These are phyloP conservation scores for Marmota monax DNA, from an alignment of 2,113 vertebrate genomes.

Conservation along the genomic window DNA sequence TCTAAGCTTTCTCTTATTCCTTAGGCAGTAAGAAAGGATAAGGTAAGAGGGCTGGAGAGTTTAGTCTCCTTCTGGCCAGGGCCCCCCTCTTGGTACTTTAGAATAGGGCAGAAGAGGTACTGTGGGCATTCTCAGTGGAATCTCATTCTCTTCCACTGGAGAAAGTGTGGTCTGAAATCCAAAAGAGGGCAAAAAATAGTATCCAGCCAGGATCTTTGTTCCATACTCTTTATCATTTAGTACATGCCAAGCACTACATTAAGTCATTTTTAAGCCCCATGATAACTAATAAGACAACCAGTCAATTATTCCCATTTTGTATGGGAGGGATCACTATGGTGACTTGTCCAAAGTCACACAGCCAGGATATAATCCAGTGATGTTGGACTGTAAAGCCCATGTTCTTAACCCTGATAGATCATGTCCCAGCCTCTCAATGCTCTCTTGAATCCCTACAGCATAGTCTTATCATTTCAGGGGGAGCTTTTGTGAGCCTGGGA, in stretches of 20 bases:
- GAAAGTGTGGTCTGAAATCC: not conserved
- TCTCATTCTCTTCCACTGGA: not conserved
- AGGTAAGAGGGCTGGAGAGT: not conserved
- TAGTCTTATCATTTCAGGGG: not conserved
- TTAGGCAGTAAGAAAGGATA: not conserved
- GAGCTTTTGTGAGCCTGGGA: not conserved
- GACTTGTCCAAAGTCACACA: not conserved
- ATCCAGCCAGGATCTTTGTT: not conserved
- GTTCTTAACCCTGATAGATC: not conserved
- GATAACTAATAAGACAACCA: not conserved
- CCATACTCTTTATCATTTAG: not conserved
- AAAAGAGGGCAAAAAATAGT: not conserved
- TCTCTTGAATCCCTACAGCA: not conserved
- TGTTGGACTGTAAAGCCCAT: not conserved
- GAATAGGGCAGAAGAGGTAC: not conserved
- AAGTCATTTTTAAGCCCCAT: not conserved
- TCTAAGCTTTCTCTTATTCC: not conserved
- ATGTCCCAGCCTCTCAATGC: not conserved
- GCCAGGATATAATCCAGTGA: not conserved
- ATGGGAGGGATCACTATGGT: not conserved
- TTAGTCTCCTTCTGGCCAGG: not conserved
- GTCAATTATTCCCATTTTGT: not conserved
- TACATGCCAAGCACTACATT: not conserved
- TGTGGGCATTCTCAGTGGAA: not conserved
- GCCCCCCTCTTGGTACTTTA: not conserved